Conservation (phyloP, 2,797 vertebrate genomes). For the Muraenolepis orangiensis region DNA sequence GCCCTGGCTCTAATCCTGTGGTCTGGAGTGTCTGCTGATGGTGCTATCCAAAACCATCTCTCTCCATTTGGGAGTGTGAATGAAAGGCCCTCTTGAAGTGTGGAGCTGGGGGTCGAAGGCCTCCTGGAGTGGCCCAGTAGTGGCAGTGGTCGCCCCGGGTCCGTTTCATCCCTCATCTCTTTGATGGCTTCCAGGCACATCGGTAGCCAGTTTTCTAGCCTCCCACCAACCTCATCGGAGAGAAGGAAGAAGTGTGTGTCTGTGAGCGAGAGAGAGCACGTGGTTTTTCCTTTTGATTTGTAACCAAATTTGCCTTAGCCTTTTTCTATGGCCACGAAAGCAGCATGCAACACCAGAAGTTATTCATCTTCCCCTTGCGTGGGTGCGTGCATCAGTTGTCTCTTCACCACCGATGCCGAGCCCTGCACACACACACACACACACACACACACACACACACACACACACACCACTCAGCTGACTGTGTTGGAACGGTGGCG, state of each 20-base stretch:
- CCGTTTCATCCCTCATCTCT: slow-evolving; percentile 17
- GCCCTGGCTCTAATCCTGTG: slow-evolving; percentile 28
- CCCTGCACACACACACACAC: too few species aligned
- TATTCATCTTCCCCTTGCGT: not conserved
- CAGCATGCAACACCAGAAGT: slow-evolving; percentile 11
- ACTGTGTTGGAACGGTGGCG: not conserved
- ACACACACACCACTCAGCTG: slow-evolving; percentile 10
- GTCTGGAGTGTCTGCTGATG: slow-evolving; percentile 12
- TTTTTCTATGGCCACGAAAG: not conserved
- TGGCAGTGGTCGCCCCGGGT: too few species aligned
- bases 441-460: too few species aligned
- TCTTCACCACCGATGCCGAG: slow-evolving; percentile 13
- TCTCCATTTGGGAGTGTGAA: slow-evolving; percentile 26
- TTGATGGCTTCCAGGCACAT: slow-evolving; percentile 26
- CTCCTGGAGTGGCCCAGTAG: slow-evolving; percentile 6
- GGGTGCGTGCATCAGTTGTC: not conserved
- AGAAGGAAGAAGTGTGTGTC: not conserved
- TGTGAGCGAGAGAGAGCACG: not conserved
- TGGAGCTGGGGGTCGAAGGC: slow-evolving; percentile 6
- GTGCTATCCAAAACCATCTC: slow-evolving; percentile 13
- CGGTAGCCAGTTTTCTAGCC: slow-evolving; percentile 11
- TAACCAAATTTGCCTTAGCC: not conserved
- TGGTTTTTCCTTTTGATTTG: not conserved
- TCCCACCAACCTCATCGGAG: slow-evolving; percentile 23
- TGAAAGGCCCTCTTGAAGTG: slow-evolving; percentile 18